Base-by-base conservation (phyloP, 1,140 invertebrate genomes). In the Amyelois transitella region DNA sequence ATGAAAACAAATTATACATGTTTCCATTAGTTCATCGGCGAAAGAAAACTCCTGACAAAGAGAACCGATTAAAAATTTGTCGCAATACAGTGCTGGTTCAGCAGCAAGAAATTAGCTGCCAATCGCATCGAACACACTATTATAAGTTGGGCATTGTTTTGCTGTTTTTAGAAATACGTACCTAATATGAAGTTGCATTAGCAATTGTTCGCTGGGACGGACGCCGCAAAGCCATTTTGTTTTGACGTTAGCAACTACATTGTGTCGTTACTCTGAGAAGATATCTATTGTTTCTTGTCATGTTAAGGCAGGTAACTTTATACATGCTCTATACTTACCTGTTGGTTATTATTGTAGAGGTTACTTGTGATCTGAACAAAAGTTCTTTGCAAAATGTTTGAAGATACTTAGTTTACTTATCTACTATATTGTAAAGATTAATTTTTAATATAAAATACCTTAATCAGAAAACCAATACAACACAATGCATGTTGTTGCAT, bases 81-180 rank as follows among this genome's bases (percentile, higher is more conserved):
- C 73, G 77, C 76, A 81, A 74, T 75, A 51, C 60, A 61, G 47
- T 65, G 69, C 60, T 70, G 71, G 60, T 67, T 53, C 62, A 63
- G 69, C 58, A 63, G 66, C 75, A 77, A 79, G 77, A 82, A 86
- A 86, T 86, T 86, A 86, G 74, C 82, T 86, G 82, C 82, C 82
- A 86, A 83, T 86, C 76, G 77, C 82, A 86, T 72, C 66, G 66
- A 77, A 77, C 75, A 81, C 77, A 83, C 82, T 81, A 82, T 86
- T 86, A 83, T 86, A 83, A 86, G 80, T 86, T 86, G 58, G 70
- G 64, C 64, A 80, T 82, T 85, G 81, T 85, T 85, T 75, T 75
- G 72, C 72, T 75, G 80, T 85, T 85, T 85, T 83, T 83, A 75
- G 76, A 77, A 38, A 77, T 72, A 74, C 70, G 65, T 18, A 43